Conservation (phyloP, 2,113 vertebrate genomes). For the Silurus meridionalis region DNA sequence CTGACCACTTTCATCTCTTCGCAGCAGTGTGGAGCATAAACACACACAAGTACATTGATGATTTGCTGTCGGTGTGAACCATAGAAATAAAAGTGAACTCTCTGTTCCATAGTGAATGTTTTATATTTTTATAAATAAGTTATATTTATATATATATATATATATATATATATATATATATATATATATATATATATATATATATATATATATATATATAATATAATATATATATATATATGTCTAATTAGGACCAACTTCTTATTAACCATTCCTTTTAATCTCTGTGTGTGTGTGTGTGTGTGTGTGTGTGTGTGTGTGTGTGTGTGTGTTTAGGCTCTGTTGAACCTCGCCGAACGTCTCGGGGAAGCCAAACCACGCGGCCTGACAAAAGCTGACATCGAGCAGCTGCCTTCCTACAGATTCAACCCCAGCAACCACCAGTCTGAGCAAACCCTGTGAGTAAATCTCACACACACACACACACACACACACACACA, state of each 20-base stretch:
- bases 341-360: slow-evolving; percentile 93
- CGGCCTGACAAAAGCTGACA: slow-evolving; percentile 92
- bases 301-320: slow-evolving; percentile 21
- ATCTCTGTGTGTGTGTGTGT: slow-evolving; percentile 8
- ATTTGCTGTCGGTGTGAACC: too few species aligned
- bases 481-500: not conserved
- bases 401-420: slow-evolving; percentile 97
- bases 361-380: slow-evolving; percentile 95
- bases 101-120: too few species aligned
- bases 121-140: too few species aligned
- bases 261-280: not conserved
- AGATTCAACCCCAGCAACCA: slow-evolving; percentile 97
- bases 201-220: too few species aligned
- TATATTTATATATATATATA: too few species aligned
- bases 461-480: slow-evolving; percentile 63
- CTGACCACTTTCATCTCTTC: not conserved
- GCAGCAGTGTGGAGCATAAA: not conserved
- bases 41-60: too few species aligned
- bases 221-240: too few species aligned
- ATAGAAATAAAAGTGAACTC: too few species aligned
- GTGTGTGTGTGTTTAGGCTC: slow-evolving; percentile 72
- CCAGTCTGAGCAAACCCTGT: slow-evolving; percentile 97
- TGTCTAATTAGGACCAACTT: not conserved
- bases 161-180: too few species aligned
- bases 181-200: too few species aligned